Base-by-base conservation (phyloP, 1,140 invertebrate species). In the Calliopsis andreniformis region DNA sequence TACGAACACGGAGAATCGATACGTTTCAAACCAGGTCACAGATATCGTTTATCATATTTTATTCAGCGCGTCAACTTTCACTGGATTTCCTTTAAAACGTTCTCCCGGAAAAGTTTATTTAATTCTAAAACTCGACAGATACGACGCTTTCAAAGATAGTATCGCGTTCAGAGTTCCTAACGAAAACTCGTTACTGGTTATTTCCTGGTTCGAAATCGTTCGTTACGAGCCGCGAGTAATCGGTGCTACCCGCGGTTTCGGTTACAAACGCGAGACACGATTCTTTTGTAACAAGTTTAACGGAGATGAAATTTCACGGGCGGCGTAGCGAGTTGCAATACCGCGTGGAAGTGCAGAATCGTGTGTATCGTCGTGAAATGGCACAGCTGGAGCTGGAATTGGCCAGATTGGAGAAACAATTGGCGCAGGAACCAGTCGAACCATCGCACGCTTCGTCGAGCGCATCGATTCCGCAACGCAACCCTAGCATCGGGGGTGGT, bases 311-410 rank as follows among this genome's bases (percentile, higher is more conserved):
- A 58, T 58, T 59, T 67, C 12, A 35, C 25, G 14, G n/a, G 0
- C 0, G 23, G 43, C 18, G 58, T 30, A 91, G 95, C 82, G 97
- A 98, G 86, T 86, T 96, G 25, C 94, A 96, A 81, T 97, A 97
- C 90, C 93, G 97, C 61, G 96, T 97, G 3, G 97, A 98, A 91
- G 96, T 98, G 55, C 97, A 98, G 90, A 98, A 98, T 89, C 94
- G 95, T 80, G 97, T 97, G 3, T 98, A 97, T 88, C 96, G 95
- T 82, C 93, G 95, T 83, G 96, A 98, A 89, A 94, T 98, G 58
- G 94, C 95, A 32, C 95, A 96, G 70, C 90, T 98, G 56, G 96
- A 98, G 86, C 93, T 94, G 61, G 96, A 98, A 91, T 96, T 98
- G 45, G 93, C 93, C 23, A 94, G 95, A 72, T 91, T 98, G 75